phyloP scores from a whole-genome alignment of 2,888 invertebrate species.

The Lasius fuliginosus region DNA sequence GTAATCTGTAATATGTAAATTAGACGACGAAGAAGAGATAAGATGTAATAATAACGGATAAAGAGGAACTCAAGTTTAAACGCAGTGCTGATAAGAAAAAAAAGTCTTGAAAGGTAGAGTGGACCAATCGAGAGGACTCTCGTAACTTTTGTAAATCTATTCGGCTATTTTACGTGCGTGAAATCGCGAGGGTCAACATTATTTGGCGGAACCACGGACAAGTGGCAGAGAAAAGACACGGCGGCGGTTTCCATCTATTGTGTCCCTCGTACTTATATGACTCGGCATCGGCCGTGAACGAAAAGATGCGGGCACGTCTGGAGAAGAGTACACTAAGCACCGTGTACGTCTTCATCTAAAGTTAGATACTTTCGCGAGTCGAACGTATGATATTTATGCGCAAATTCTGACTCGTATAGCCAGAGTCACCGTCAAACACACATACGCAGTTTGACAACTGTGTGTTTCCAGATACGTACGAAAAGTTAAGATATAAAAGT shows the following conservation, averaged over 20 bases:
- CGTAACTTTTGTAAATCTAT: background rate
- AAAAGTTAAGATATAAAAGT: background rate
- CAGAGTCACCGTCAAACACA: background rate
- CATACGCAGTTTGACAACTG: background rate
- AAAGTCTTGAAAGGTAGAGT: background rate
- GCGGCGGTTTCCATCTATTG: conserved; percentile 76
- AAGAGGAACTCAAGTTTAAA: background rate
- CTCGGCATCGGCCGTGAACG: conserved; percentile 67
- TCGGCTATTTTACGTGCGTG: conserved; percentile 16
- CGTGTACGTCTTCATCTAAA: background rate
- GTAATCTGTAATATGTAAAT: background rate
- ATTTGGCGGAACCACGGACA: conserved; percentile 73
- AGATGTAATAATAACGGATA: background rate
- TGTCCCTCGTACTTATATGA: conserved; percentile 78
- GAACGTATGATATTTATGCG: background rate
- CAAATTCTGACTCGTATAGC: background rate
- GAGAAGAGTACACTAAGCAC: conserved; percentile 4
- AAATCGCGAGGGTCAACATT: conserved; percentile 71
- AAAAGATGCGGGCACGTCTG: conserved; percentile 19
- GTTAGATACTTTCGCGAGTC: background rate
- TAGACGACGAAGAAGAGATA: background rate
- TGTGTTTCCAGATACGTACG: background rate
- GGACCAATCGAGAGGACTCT: background rate
- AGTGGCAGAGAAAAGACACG: conserved; percentile 76
- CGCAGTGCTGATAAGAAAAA: background rate